Percentiles rank a stretch among this genome's conserved stretches.
Evolutionary conservation across 2,113 vertebrate species (phyloP).

Genomic region (Catharus fuscescens): DNA sequence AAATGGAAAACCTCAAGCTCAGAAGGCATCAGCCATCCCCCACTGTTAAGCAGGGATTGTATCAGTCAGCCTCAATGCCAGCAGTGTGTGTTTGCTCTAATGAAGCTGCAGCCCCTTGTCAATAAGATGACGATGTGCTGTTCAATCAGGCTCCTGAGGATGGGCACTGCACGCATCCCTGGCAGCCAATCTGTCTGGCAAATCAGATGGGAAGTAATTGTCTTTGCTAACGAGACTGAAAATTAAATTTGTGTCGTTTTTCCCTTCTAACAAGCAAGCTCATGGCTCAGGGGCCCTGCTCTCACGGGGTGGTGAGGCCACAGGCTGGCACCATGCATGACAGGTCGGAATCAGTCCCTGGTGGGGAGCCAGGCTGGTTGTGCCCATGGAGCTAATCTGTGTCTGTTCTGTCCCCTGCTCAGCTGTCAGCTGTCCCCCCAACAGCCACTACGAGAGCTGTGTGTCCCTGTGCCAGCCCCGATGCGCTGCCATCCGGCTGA

Average conservation of each 20-base stretch:
- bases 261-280: background rate
- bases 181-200: constrained; percentile 15
- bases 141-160: constrained; percentile 57
- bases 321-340: accelerated
- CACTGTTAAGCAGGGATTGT: background rate
- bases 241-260: constrained; percentile 9
- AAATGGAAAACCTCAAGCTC: background rate
- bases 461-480: constrained; percentile 93
- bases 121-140: constrained; percentile 17
- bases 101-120: constrained; percentile 18
- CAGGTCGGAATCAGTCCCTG: accelerated
- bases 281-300: background rate
- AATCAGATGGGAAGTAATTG: constrained; percentile 41
- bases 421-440: constrained; percentile 90
- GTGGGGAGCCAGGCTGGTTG: background rate
- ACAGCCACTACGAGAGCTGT: constrained; percentile 95
- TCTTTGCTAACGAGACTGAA: constrained; percentile 40
- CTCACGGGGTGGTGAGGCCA: background rate
- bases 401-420: background rate
- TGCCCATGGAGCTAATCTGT: background rate
- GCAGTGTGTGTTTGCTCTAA: background rate
- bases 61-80: background rate
- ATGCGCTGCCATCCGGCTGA: constrained; percentile 90
- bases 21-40: background rate
- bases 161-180: background rate